Evolutionary conservation across 2,797 vertebrate species (phyloP).

Genomic region (Hafferia zeledoni): DNA sequence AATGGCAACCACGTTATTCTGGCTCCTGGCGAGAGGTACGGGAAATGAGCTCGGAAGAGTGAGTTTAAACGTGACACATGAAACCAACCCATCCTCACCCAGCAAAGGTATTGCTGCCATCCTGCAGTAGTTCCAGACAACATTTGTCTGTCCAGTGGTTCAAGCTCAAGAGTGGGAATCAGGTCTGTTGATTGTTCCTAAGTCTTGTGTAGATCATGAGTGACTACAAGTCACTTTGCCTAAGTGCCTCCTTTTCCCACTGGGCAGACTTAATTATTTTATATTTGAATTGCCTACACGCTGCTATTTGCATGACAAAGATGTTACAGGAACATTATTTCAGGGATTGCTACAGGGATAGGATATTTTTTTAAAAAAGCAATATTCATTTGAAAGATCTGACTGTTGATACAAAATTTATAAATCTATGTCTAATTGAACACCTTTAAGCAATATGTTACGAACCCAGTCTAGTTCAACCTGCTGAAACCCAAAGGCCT

Average conservation of each 20-base stretch:
- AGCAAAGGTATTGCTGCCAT: slow-evolving; percentile 2
- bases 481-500: slow-evolving; percentile 47
- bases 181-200: slow-evolving; percentile 5
- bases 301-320: slow-evolving; percentile 64
- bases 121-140: not conserved
- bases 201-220: slow-evolving; percentile 33
- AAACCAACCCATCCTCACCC: slow-evolving; percentile 7
- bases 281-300: slow-evolving; percentile 55
- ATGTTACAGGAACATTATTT: slow-evolving; percentile 60
- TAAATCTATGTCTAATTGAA: slow-evolving; percentile 34
- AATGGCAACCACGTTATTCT: slow-evolving; percentile 37
- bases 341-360: slow-evolving; percentile 67
- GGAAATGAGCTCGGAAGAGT: slow-evolving; percentile 40
- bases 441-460: slow-evolving; percentile 57
- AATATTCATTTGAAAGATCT: slow-evolving; percentile 62
- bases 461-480: not conserved
- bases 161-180: slow-evolving; percentile 58
- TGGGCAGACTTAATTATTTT: slow-evolving; percentile 50
- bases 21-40: slow-evolving; percentile 6
- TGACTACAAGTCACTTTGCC: slow-evolving; percentile 54
- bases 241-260: slow-evolving; percentile 69
- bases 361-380: slow-evolving; percentile 47
- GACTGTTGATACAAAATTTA: slow-evolving; percentile 62
- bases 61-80: not conserved
- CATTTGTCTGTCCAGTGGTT: slow-evolving; percentile 48